Evolutionary conservation across 2,113 vertebrate genomes (phyloP).

Genomic region (Corythornis madagascariensis): DNA sequence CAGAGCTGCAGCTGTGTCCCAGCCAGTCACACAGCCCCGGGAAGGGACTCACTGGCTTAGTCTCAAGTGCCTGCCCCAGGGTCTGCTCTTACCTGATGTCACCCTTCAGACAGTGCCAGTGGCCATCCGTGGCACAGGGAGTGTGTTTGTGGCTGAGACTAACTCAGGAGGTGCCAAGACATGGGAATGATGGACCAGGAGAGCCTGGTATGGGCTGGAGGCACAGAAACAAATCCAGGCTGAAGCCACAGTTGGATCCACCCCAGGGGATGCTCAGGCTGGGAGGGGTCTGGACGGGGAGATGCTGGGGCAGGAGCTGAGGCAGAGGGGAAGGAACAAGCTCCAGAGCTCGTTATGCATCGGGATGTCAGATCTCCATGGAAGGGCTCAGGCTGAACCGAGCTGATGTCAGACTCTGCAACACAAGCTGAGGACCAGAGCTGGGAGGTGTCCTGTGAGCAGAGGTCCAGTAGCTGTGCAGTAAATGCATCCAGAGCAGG

Average conservation of each 20-base stretch:
- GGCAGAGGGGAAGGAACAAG: neutral
- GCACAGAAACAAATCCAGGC: neutral
- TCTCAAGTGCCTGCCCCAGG: neutral
- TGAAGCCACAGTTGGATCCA: neutral
- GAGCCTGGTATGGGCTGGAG: neutral
- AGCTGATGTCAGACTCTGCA: neutral
- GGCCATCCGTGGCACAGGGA: fast-evolving
- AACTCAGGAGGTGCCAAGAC: neutral
- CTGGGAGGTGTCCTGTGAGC: neutral
- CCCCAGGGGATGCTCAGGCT: neutral
- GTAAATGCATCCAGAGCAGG: neutral
- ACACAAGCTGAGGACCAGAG: neutral
- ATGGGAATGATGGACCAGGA: neutral
- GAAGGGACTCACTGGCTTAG: fast-evolving
- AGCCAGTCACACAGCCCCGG: neutral
- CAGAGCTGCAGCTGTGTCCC: neutral
- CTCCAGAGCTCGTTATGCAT: fast-evolving
- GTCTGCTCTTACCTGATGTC: fast-evolving
- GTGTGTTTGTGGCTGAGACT: neutral
- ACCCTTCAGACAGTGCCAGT: fast-evolving
- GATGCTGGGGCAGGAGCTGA: neutral
- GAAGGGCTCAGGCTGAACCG: neutral
- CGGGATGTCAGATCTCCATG: neutral
- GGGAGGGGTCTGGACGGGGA: fast-evolving
- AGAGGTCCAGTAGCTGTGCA: neutral